Percentiles rank a stretch among this genome's conserved stretches.
Conservation (phyloP, 2,888 invertebrate genomes). For the Drosophila percnosoma region DNA sequence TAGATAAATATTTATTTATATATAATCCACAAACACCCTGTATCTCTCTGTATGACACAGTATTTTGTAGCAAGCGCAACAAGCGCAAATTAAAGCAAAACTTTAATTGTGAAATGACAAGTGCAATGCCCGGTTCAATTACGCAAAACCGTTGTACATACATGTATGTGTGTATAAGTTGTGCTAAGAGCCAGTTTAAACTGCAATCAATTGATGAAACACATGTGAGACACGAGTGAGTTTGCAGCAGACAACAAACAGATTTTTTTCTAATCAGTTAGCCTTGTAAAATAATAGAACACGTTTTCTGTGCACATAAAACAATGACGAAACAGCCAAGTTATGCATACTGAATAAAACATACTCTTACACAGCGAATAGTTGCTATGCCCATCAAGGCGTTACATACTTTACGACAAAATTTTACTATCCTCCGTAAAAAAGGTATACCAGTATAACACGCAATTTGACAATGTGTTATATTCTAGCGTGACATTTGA, state of each 20-base stretch:
- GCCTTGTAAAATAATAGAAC: constrained; percentile 40
- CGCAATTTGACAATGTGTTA: not conserved
- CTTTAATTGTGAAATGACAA: constrained; percentile 29
- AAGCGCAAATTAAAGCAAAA: constrained; percentile 6
- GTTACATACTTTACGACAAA: not conserved
- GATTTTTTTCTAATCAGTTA: constrained; percentile 19
- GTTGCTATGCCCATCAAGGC: not conserved
- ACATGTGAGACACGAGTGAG: constrained; percentile 20
- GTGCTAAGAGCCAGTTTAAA: constrained; percentile 34
- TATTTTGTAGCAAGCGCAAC: constrained; percentile 16
- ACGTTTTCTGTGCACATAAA: constrained; percentile 29
- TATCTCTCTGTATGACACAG: constrained; percentile 40
- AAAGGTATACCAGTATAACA: not conserved
- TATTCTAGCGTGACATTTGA: constrained; percentile 45
- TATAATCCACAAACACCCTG: constrained; percentile 1
- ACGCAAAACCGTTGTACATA: constrained; percentile 49
- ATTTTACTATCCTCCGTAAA: not conserved
- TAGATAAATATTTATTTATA: not conserved
- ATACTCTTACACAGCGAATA: not conserved
- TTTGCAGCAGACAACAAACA: not conserved
- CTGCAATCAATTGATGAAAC: constrained; percentile 41
- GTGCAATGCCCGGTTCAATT: constrained; percentile 35
- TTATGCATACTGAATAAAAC: not conserved
- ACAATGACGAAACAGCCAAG: not conserved
- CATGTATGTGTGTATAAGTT: constrained; percentile 14